Evolutionary conservation across 2,888 invertebrate genomes (phyloP), one percentile per base, ranked within the genome.

Genomic region (Andrena minutula): DNA sequence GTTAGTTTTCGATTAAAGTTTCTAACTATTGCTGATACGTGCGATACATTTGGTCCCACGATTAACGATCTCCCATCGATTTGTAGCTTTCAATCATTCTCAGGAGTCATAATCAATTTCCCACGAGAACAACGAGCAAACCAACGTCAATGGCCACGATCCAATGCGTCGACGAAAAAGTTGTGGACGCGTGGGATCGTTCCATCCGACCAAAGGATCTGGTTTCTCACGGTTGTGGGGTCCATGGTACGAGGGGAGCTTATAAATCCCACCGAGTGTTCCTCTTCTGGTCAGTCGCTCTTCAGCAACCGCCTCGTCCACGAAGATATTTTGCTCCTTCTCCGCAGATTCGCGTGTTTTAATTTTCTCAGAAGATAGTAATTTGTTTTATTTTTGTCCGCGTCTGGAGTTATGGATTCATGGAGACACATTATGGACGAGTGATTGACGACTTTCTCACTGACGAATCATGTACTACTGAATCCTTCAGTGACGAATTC

Each of bases 181-280:
- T 3, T 49, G 69, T n/a, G 75, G 47, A 80, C 65, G 69, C 64
- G 72, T 47, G 60, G 64, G 81, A 70, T 41, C 51, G 61, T 53
- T 65, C 26, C 51, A 12, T 20, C 51, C 60, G 69, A 65, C 56
- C 64, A 69, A 65, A 63, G 60, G 60, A 53, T 60, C 28, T 41
- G 41, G 51, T 74, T 86, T 86, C 86, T 56, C 86, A 87, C 85
- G 82, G 84, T 79, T 68, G 32, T 70, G 82, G 47, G 66, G 51
- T 47, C 69, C 35, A 58, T 49, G 32, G 53, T 28, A 58, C 35
- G 28, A 58, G 20, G 30, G 28, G 35, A 77, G 75, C 26, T 47
- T 76, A 85, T 86, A 86, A 85, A 86, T 69, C 73, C 64, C 16
- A 8, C 74, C 35, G 6, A n/a, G 51, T 30, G 20, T 41, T 10